These are phyloP conservation scores for Malaclemys terrapin DNA, from an alignment of 2,113 vertebrate species.

Conservation along the genomic window DNA sequence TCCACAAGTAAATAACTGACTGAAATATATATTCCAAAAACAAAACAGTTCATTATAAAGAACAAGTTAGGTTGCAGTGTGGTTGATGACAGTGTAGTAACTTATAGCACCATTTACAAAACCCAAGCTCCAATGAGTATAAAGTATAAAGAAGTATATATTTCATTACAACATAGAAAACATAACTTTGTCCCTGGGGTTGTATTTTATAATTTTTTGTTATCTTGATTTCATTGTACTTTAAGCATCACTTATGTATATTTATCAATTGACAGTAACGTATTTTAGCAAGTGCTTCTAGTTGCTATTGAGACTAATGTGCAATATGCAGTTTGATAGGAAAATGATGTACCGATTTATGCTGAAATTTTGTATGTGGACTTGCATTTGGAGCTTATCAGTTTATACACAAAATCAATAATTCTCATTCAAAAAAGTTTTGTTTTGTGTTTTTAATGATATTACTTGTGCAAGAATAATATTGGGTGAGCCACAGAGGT, in stretches of 20 bases:
- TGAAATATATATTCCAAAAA: too few species aligned
- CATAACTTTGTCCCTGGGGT: neutral
- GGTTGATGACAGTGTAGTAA: too few species aligned
- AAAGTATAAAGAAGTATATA: neutral
- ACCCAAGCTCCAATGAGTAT: too few species aligned
- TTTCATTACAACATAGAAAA: neutral
- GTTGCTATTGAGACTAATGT: neutral
- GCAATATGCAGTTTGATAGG: rapidly evolving
- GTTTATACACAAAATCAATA: neutral
- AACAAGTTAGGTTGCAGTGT: too few species aligned
- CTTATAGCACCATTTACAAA: too few species aligned
- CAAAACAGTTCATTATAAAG: too few species aligned
- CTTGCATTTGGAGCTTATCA: rapidly evolving
- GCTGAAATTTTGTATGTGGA: neutral
- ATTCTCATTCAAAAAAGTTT: neutral
- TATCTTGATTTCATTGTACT: neutral
- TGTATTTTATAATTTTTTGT: neutral
- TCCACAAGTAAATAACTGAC: too few species aligned
- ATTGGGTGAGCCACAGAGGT: neutral
- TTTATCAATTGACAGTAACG: neutral
- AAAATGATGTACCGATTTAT: neutral
- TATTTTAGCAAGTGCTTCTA: neutral
- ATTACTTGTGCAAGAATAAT: neutral
- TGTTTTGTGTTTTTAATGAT: neutral
- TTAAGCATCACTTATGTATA: rapidly evolving